Evolutionary conservation across 1,140 invertebrate genomes (phyloP).

Genomic region (Aculops lycopersici): DNA sequence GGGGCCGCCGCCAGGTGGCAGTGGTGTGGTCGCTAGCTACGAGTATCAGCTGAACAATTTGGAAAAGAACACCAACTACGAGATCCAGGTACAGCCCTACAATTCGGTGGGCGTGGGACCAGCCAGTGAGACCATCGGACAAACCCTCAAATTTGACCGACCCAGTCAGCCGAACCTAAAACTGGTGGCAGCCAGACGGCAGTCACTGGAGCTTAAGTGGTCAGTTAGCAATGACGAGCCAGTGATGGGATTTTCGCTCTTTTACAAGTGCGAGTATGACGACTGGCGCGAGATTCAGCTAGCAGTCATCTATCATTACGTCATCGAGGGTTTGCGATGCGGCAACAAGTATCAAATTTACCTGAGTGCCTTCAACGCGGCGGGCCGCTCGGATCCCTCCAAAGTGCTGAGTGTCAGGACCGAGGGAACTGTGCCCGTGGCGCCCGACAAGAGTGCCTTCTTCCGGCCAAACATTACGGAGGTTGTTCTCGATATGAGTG

Average conservation of each 20-base stretch:
- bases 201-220: not conserved
- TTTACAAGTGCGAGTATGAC: constrained; percentile 20
- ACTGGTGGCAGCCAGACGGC: not conserved
- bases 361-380: constrained; percentile 52
- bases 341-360: constrained; percentile 55
- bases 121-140: not conserved
- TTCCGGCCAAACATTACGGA: constrained; percentile 16
- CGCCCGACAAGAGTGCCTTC: constrained; percentile 11
- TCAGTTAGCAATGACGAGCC: not conserved
- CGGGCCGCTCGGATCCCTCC: constrained; percentile 50
- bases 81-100: constrained; percentile 57
- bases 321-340: constrained; percentile 17
- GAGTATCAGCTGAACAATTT: constrained; percentile 3
- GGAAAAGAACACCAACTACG: constrained; percentile 8
- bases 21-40: too few species aligned
- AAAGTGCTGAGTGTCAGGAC: constrained; percentile 11
- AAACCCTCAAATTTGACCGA: constrained; percentile 1
- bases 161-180: not conserved
- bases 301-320: constrained; percentile 27
- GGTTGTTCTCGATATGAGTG: constrained; percentile 18
- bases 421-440: constrained; percentile 11
- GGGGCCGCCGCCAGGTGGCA: too few species aligned
- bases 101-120: constrained; percentile 71
- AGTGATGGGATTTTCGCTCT: constrained; percentile 16
- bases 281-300: constrained; percentile 27